Evolutionary conservation across 2,113 vertebrate genomes (phyloP), one percentile per base, ranked within the genome.

Genomic region (Oncorhynchus keta): DNA sequence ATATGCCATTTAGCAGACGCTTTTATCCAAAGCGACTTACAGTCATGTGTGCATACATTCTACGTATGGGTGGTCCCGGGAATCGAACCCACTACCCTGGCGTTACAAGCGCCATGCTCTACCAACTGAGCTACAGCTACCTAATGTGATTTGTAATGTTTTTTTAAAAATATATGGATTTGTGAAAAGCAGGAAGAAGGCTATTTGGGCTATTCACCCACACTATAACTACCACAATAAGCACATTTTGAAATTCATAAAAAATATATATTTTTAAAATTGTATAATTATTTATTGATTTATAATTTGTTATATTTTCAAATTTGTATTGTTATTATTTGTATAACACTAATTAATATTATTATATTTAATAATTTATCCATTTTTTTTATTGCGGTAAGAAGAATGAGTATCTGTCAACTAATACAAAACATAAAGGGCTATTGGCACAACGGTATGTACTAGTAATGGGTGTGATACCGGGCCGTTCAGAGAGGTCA

Each of bases 101-200:
- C n/a, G n/a, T n/a, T n/a, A n/a, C n/a, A n/a, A n/a, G n/a, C n/a
- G n/a, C n/a, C n/a, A n/a, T n/a, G n/a, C n/a, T n/a, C n/a, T n/a
- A n/a, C n/a, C n/a, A n/a, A n/a, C n/a, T n/a, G n/a, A n/a, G n/a
- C n/a, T n/a, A n/a, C n/a, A n/a, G n/a, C n/a, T n/a, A n/a, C n/a
- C n/a, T n/a, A n/a, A 92, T 93, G 51, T 91, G 91, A 93, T 93
- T 91, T 92, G 92, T 92, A 93, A 92, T 93, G 92, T 92, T 94
- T 76, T 67, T 75, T 24, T 24, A 24, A n/a, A 7, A 87, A 91
- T 28, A 28, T 14, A 4, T 16, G 49, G 13, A 20, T 94, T 94
- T 93, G 92, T 91, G 92, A 92, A 94, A 93, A 81, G 92, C 93
- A 93, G 92, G 90, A 90, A 90, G 87, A 92, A 91, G 91, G 93